Percentiles rank a stretch among this genome's conserved stretches.
phyloP scores from a whole-genome alignment of 2,888 invertebrate genomes.

The Drosophila quinaria region DNA sequence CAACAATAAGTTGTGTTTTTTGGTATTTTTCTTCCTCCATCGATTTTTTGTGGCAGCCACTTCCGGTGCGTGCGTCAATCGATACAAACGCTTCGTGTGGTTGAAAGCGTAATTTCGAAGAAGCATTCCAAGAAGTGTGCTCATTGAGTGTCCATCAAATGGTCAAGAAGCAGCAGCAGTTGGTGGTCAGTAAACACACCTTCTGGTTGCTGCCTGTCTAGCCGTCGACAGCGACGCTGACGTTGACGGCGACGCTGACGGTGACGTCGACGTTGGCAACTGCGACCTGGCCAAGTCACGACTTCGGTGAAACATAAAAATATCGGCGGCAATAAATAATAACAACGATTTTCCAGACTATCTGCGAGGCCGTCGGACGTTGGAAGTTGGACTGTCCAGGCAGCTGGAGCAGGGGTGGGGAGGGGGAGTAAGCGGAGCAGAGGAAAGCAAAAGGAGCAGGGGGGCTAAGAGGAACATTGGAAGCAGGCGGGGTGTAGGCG shows the following conservation, averaged over 20 bases:
- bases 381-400: constrained; percentile 11
- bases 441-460: too few relatives aligned
- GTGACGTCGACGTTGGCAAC: constrained; percentile 32
- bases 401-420: background rate
- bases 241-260: constrained; percentile 35
- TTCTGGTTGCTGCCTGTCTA: constrained; percentile 58
- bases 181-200: constrained; percentile 72
- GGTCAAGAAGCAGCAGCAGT: constrained; percentile 31
- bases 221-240: constrained; percentile 36
- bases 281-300: constrained; percentile 77
- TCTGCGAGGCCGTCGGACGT: constrained; percentile 56
- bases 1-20: constrained; percentile 20
- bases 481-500: background rate
- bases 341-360: constrained; percentile 83
- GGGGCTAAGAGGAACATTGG: background rate
- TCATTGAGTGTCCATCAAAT: constrained; percentile 60
- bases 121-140: constrained; percentile 70
- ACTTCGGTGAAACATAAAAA: constrained; percentile 82
- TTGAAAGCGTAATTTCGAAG: constrained; percentile 61
- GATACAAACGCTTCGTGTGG: constrained; percentile 43
- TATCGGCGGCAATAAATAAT: constrained; percentile 82
- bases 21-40: background rate
- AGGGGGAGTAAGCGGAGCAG: background rate
- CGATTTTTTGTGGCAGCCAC: constrained; percentile 44
- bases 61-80: constrained; percentile 50